Percentiles rank a stretch among this genome's conserved stretches.
These are phyloP conservation scores for Dilophus febrilis DNA, from an alignment of 2,888 invertebrate genomes.

Conservation along the genomic window DNA sequence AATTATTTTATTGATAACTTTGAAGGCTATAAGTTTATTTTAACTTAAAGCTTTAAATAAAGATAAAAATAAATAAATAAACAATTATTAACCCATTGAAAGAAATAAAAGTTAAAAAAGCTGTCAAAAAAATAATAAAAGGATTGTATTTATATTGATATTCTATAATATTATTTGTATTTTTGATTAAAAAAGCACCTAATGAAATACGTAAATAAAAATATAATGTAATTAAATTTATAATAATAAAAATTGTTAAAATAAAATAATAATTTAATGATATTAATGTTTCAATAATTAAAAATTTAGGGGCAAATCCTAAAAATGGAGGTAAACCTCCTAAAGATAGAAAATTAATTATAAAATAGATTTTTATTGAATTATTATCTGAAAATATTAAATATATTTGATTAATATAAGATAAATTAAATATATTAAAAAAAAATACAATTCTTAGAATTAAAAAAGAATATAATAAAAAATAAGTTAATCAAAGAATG, in stretches of 20 bases:
- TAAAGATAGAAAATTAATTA: slow-evolving; percentile 38
- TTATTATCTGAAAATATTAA: slow-evolving; percentile 22
- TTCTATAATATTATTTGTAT: no score
- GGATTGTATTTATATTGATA: no score
- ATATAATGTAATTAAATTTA: slow-evolving; percentile 34
- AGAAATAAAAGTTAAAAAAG: no score
- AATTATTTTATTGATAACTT: no score
- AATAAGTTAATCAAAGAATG: slow-evolving; percentile 33
- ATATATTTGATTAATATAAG: slow-evolving; percentile 35
- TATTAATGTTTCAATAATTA: slow-evolving; percentile 32
- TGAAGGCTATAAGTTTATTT: no score
- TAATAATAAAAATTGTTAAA: slow-evolving; percentile 31
- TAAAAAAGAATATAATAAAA: slow-evolving; percentile 32
- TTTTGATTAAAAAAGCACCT: background rate
- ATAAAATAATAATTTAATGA: slow-evolving; percentile 24
- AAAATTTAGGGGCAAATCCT: slow-evolving; percentile 25
- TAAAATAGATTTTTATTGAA: slow-evolving; percentile 33
- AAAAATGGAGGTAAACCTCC: slow-evolving; percentile 41
- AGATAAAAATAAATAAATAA: no score
- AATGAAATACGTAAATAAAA: slow-evolving; percentile 33
- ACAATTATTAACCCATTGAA: no score
- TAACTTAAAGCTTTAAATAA: no score
- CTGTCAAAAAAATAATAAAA: no score
- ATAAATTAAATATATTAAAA: slow-evolving; percentile 34
- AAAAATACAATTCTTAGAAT: slow-evolving; percentile 30